phyloP scores from a whole-genome alignment of 2,797 vertebrate genomes.

The Etheostoma nigrum region DNA sequence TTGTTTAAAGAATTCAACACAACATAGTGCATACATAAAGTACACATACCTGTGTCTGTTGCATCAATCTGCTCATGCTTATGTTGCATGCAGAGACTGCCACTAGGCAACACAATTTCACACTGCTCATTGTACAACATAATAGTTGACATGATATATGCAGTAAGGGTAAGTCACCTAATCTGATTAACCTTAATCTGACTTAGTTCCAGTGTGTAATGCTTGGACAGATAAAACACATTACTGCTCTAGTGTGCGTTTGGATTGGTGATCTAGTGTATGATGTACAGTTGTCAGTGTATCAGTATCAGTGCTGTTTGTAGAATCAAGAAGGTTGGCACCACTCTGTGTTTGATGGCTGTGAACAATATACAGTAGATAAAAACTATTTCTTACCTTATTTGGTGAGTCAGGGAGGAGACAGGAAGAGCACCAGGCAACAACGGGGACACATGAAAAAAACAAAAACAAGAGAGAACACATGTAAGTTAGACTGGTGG shows the following conservation, averaged over 20 bases:
- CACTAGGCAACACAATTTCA: no score
- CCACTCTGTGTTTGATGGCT: constrained; percentile 14
- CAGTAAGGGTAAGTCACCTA: background rate
- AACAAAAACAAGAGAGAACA: constrained; percentile 64
- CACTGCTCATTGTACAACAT: no score
- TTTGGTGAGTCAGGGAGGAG: constrained; percentile 59
- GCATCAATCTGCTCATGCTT: no score
- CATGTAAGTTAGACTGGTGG: constrained; percentile 70
- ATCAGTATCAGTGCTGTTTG: constrained; percentile 10
- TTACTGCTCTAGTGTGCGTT: constrained; percentile 9
- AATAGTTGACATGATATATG: no score
- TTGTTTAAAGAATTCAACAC: no score
- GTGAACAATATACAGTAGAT: constrained; percentile 17
- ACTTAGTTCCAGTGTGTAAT: background rate
- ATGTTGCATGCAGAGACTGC: no score
- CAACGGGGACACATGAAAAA: constrained; percentile 72
- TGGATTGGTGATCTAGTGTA: background rate
- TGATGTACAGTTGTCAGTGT: background rate
- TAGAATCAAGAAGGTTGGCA: background rate
- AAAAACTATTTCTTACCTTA: constrained; percentile 82
- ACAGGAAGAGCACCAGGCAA: constrained; percentile 47
- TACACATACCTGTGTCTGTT: no score
- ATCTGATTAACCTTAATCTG: constrained; percentile 12
- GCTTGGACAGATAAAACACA: background rate
- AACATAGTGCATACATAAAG: no score